These are phyloP conservation scores for Erythrocebus patas DNA, from an alignment of 2,113 vertebrate species.

Conservation along the genomic window DNA sequence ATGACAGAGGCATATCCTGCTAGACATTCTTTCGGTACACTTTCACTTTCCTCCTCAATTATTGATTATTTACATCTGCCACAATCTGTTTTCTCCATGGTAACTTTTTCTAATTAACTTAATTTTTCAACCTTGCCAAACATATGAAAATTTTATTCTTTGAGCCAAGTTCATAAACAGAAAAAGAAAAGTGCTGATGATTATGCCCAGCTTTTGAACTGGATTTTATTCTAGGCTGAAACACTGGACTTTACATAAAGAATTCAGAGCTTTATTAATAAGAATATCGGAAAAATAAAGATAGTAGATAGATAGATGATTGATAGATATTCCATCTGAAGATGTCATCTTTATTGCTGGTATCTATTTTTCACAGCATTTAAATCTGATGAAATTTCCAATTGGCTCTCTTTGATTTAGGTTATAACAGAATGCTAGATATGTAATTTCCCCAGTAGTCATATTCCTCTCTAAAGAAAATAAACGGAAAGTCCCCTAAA, in stretches of 20 bases:
- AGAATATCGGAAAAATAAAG: not conserved
- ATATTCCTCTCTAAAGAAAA: not conserved
- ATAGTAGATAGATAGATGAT: not conserved
- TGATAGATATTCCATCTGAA: not conserved
- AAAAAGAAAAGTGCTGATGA: not conserved
- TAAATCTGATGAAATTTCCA: not conserved
- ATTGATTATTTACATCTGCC: slow-evolving; percentile 20
- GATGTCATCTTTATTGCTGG: not conserved
- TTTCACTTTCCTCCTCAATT: not conserved
- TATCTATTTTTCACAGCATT: not conserved
- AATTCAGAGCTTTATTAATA: not conserved
- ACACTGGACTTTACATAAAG: not conserved
- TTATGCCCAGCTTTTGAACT: not conserved
- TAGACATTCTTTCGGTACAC: not conserved
- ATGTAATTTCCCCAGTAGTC: not conserved
- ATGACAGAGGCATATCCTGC: not conserved
- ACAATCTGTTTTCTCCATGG: not conserved
- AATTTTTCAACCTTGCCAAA: not conserved
- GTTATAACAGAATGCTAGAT: not conserved
- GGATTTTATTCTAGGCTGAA: not conserved
- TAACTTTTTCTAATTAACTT: slow-evolving; percentile 14
- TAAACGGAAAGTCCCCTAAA: not conserved
- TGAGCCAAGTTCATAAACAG: not conserved
- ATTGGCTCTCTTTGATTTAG: not conserved
- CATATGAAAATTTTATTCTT: not conserved